These are phyloP conservation scores for Buphagus erythrorhynchus DNA, from an alignment of 2,797 vertebrate genomes.

Conservation along the genomic window DNA sequence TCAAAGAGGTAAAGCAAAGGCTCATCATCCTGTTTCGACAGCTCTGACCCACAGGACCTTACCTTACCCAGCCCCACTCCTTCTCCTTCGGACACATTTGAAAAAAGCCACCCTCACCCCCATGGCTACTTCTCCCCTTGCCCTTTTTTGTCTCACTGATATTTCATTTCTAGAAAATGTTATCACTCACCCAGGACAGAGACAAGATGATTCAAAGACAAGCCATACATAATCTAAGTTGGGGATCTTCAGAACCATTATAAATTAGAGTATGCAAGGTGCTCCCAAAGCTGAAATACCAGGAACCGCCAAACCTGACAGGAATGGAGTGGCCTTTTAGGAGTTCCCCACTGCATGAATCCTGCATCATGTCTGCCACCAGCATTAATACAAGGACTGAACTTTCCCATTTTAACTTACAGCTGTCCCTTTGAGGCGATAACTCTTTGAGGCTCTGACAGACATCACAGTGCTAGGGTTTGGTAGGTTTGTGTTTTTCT, in stretches of 20 bases:
- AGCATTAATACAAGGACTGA: background rate
- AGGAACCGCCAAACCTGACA: rapidly evolving
- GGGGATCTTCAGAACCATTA: background rate
- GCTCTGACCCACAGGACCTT: background rate
- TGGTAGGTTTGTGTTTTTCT: background rate
- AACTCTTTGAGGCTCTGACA: background rate
- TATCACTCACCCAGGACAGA: background rate
- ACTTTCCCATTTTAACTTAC: background rate
- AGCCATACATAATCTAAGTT: background rate
- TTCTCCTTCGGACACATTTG: background rate
- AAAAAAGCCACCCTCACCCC: background rate
- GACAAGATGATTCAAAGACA: background rate
- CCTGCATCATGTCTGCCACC: background rate
- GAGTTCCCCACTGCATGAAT: background rate
- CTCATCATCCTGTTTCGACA: background rate
- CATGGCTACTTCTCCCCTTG: background rate
- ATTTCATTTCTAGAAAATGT: background rate
- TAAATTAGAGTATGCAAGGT: background rate
- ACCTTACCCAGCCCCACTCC: background rate
- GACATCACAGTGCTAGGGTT: background rate
- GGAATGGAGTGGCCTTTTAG: background rate
- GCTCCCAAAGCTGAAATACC: background rate
- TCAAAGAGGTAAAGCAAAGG: background rate
- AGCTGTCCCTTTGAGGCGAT: background rate
- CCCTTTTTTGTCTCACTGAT: background rate